A percentile compares a stretch with the other conserved stretches of the same genome.
These are phyloP conservation scores for Acridotheres tristis DNA, from an alignment of 2,797 vertebrate species.

Conservation along the genomic window DNA sequence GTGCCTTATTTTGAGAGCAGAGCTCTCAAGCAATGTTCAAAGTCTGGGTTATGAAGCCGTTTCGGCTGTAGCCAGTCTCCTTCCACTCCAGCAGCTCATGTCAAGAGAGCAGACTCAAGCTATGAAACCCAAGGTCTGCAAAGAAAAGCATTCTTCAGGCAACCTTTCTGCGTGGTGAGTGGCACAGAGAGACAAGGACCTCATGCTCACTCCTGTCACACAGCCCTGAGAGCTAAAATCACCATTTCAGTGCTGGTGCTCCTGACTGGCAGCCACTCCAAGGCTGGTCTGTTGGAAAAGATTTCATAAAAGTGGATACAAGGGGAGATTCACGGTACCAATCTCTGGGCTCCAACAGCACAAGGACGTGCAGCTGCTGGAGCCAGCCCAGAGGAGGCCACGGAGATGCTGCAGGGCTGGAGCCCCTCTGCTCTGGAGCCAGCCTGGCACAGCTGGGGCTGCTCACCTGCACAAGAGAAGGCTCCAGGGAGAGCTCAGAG, in stretches of 20 bases:
- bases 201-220: accelerated
- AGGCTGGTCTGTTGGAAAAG: background rate
- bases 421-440: too few relatives aligned
- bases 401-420: too few relatives aligned
- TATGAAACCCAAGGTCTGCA: background rate
- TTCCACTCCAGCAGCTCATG: background rate
- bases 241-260: background rate
- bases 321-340: background rate
- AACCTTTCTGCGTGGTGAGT: background rate
- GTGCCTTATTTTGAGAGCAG: background rate
- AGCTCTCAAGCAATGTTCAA: background rate
- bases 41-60: background rate
- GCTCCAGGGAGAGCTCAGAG: background rate
- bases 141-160: background rate
- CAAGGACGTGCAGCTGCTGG: accelerated
- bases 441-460: too few relatives aligned
- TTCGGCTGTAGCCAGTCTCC: background rate
- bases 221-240: background rate
- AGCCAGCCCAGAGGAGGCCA: background rate
- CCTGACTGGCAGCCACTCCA: background rate
- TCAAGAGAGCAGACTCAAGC: background rate
- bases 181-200: background rate
- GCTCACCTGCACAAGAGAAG: background rate
- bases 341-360: background rate
- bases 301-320: background rate